Evolutionary conservation across 2,797 vertebrate genomes (phyloP).

Genomic region (Masticophis lateralis): DNA sequence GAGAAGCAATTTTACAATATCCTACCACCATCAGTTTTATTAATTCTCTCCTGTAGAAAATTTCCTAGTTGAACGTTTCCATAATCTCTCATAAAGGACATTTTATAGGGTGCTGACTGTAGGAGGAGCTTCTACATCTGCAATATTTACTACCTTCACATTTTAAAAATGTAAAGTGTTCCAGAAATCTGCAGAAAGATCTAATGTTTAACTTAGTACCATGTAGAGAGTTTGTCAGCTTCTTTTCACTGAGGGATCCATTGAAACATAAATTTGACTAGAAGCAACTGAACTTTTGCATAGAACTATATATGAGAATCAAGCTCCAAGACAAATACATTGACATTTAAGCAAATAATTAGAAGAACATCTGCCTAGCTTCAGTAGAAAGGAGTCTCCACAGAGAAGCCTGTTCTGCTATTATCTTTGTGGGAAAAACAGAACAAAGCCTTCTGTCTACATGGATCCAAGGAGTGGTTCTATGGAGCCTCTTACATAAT

Average conservation of each 20-base stretch:
- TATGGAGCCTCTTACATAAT: neutral
- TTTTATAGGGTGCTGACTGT: neutral
- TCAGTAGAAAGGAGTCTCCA: neutral
- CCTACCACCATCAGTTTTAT: neutral
- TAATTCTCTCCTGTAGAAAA: neutral
- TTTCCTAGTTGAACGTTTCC: slow-evolving; percentile 16
- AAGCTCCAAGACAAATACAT: neutral
- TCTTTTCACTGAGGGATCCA: neutral
- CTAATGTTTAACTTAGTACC: neutral
- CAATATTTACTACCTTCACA: neutral
- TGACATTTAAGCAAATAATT: neutral
- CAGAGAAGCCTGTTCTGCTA: neutral
- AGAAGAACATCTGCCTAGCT: neutral
- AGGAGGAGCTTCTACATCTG: neutral
- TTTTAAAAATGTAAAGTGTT: neutral
- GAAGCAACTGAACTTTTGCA: neutral
- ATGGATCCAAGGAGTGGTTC: neutral
- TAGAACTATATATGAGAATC: neutral
- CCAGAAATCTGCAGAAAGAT: neutral
- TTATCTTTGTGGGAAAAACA: neutral
- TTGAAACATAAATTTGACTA: neutral
- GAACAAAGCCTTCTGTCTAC: neutral
- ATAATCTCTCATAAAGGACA: neutral
- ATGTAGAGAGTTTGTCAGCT: neutral
- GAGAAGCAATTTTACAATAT: neutral